Evolutionary conservation across 92 coral and sea anemone genomes (phyloP).

Genomic region (Parazoanthus atlanticus): DNA sequence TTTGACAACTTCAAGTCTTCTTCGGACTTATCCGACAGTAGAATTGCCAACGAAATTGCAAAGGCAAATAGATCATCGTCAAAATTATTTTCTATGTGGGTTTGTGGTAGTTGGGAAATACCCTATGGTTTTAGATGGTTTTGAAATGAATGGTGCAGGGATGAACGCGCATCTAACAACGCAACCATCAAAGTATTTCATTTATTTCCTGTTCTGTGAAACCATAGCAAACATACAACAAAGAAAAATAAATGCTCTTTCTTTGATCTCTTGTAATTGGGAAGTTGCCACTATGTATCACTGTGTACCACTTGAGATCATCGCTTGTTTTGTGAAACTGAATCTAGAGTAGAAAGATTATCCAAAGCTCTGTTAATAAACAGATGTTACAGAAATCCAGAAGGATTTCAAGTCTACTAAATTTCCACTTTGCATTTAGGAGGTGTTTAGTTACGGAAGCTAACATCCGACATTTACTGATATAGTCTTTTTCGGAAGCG

Average conservation of each 20-base stretch:
- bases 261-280: background rate
- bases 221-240: conserved; percentile 6
- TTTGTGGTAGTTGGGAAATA: background rate
- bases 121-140: background rate
- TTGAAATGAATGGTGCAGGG: background rate
- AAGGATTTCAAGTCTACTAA: background rate
- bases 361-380: background rate
- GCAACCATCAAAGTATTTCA: conserved; percentile 18
- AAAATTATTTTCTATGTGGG: background rate
- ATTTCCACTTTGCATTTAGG: background rate
- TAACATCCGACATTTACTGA: background rate
- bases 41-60: conserved; percentile 15
- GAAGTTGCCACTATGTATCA: background rate
- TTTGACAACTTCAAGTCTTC: conserved; percentile 21
- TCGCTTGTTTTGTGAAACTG: conserved; percentile 5
- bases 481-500: background rate
- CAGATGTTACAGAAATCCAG: background rate
- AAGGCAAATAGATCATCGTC: background rate
- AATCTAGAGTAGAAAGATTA: background rate
- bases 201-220: conserved; percentile 30
- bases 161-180: background rate
- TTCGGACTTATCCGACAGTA: background rate
- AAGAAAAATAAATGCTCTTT: background rate
- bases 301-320: background rate
- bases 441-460: conserved; percentile 26